Percentiles rank a stretch among this genome's conserved stretches.
Conservation (phyloP, 2,113 vertebrate species). For the Terrapene triunguis region DNA sequence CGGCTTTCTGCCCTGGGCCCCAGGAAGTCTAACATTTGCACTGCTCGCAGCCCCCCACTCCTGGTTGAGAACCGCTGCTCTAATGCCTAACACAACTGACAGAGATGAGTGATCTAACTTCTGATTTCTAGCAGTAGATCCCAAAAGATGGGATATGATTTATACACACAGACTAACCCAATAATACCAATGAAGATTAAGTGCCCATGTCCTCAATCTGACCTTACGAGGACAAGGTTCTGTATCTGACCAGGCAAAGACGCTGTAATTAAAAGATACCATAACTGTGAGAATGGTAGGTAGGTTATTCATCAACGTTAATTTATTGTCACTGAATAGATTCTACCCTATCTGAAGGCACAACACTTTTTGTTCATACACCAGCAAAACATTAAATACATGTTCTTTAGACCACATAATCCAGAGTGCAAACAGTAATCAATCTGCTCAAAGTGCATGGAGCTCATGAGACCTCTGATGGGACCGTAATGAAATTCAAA, state of each 20-base stretch:
- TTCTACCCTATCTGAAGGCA: conserved; percentile 10
- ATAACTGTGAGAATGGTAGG: not conserved
- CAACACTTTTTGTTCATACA: not conserved
- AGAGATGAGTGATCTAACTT: not conserved
- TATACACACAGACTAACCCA: not conserved
- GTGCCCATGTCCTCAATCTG: not conserved
- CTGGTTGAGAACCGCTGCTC: not conserved
- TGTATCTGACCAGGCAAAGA: not conserved
- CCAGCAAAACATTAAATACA: conserved; percentile 24
- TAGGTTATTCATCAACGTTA: not conserved
- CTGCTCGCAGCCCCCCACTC: too few species aligned
- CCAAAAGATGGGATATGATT: not conserved
- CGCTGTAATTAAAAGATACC: conserved; percentile 25
- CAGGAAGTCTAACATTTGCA: too few species aligned
- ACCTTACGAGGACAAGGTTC: conserved; percentile 27
- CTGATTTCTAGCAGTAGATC: not conserved
- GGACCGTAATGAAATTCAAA: conserved; percentile 54
- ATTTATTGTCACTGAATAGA: not conserved
- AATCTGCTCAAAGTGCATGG: conserved; percentile 41
- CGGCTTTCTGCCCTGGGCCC: too few species aligned
- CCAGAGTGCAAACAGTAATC: conserved; percentile 32
- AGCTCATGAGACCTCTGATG: conserved; percentile 23
- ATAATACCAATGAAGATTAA: not conserved
- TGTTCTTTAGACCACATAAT: conserved; percentile 21
- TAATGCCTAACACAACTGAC: not conserved